Evolutionary conservation across 2,113 vertebrate species (phyloP).

Genomic region (Poeciliopsis retropinna): DNA sequence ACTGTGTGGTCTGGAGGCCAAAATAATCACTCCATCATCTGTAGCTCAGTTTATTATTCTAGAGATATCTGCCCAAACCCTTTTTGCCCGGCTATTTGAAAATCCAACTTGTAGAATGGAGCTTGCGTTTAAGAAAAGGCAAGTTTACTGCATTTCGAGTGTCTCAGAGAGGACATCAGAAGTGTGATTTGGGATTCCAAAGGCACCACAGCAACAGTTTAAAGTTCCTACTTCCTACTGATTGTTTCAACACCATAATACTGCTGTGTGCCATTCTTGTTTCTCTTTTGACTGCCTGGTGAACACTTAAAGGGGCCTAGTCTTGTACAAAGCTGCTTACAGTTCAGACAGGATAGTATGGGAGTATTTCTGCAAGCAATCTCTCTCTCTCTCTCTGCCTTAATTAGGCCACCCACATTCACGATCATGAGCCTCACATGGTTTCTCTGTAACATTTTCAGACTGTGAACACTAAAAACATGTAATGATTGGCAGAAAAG

Average conservation of each 20-base stretch:
- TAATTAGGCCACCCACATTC: constrained; percentile 82
- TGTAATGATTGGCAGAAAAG: constrained; percentile 30
- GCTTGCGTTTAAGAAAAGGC: not conserved
- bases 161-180: constrained; percentile 5
- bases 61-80: not conserved
- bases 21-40: constrained; percentile 49
- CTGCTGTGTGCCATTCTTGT: constrained; percentile 11
- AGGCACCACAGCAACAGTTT: constrained; percentile 3
- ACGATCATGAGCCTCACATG: constrained; percentile 61
- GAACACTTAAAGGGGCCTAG: constrained; percentile 35
- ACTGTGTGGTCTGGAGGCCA: constrained; percentile 39
- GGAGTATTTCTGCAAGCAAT: constrained; percentile 68
- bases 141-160: not conserved
- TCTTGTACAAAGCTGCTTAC: constrained; percentile 59
- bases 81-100: constrained; percentile 9
- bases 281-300: constrained; percentile 55
- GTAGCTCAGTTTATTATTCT: constrained; percentile 17
- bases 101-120: not conserved
- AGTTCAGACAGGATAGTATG: constrained; percentile 58
- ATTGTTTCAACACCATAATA: constrained; percentile 40
- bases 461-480: constrained; percentile 36
- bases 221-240: constrained; percentile 36
- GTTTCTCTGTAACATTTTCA: constrained; percentile 38
- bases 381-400: constrained; percentile 46
- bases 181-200: constrained; percentile 1